Evolutionary conservation across 2,888 invertebrate genomes (phyloP).

Genomic region (Suillia variegata): DNA sequence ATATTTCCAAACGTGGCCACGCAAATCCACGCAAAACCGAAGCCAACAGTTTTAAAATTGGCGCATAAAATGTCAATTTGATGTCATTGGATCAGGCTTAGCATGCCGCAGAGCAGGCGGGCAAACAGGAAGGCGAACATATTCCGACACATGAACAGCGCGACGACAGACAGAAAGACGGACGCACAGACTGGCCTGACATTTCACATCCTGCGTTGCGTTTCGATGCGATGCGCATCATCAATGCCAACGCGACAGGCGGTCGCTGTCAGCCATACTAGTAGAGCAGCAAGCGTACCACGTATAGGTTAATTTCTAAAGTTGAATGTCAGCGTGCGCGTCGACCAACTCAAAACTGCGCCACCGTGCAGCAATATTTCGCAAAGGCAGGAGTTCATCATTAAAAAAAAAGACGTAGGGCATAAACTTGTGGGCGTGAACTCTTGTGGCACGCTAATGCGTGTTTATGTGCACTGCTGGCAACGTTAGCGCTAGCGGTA

Average conservation of each 20-base stretch:
- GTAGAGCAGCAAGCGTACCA: neutral
- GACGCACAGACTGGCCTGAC: neutral
- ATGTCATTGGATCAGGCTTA: constrained; percentile 54
- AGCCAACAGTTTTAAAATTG: constrained; percentile 50
- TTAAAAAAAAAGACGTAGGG: no score
- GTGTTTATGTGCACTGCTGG: constrained; percentile 46
- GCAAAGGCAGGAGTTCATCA: no score
- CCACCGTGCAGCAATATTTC: no score
- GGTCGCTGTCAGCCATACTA: neutral
- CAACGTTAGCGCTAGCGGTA: constrained; percentile 18
- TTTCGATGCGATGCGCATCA: constrained; percentile 1
- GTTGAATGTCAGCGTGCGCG: neutral
- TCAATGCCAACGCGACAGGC: neutral
- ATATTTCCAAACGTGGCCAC: no score
- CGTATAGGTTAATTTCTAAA: neutral
- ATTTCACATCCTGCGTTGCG: neutral
- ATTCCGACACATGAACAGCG: no score
- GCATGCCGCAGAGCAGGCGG: constrained; percentile 32
- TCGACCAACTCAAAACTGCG: neutral
- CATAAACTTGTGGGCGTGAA: constrained; percentile 2
- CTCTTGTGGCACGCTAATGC: constrained; percentile 42
- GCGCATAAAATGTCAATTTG: constrained; percentile 52
- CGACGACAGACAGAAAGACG: no score
- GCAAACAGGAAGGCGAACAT: no score
- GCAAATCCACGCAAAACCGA: no score